Evolutionary conservation across 2,113 vertebrate species (phyloP), one percentile per base, ranked within the genome.

Genomic region (Chrysemys picta): DNA sequence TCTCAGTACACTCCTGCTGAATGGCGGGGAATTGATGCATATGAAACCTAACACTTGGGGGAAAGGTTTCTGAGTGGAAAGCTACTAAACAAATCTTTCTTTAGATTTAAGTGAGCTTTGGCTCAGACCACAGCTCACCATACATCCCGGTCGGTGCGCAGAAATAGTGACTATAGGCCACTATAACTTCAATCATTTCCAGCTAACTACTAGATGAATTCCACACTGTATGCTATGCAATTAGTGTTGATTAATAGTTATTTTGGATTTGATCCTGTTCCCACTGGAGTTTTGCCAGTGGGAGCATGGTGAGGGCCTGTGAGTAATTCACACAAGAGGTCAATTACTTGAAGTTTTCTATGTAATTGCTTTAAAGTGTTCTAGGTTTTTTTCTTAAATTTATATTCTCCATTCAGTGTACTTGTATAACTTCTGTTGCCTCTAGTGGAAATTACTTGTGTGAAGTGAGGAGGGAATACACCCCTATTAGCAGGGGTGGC

Each of bases 11-110:
- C 62, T 42, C 50, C 29, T 85, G 10, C n/a, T 25, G 45, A 79
- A 47, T 14, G 1, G 0, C 11, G 27, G 4, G 35, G 62, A 84
- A 3, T 21, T 49, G 49, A 4, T 13, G 4, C 2, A 4, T 52
- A 38, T 54, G 25, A 65, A 57, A n/a, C 9, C 25, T 5, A 8
- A 53, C 29, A 42, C 47, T 22, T 59, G 42, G 80, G 91, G 78
- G 57, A 50, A 50, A 50, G 50, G 50, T 16, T 50, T 50, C 50
- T 5, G 50, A 50, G 50, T 50, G 50, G 14, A 50, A 93, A 89
- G 42, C 8, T 2, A 82, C 62, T 13, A 91, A 25, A 45, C 12
- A 45, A 54, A 10, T 84, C 81, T 72, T 80, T 52, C 42, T 54
- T 84, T 24, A 45, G 83, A 45, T 56, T 86, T 93, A 89, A 59